Base-by-base conservation (phyloP, 2,888 invertebrate genomes). In the Urechis unicinctus region DNA sequence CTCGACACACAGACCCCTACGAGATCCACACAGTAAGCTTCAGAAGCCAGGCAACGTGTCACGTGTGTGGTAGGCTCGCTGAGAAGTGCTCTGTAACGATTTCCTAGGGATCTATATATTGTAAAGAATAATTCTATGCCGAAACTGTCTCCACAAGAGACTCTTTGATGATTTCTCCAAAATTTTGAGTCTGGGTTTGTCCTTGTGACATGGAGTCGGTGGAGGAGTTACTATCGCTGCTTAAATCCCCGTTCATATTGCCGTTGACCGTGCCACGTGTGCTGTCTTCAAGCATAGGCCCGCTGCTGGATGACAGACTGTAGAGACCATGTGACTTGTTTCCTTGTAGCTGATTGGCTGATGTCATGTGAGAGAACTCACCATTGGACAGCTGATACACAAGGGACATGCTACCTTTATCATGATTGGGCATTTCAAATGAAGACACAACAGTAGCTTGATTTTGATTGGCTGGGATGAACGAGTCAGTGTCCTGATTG, bases 121-220 rank as follows among this genome's bases (percentile, higher is more conserved):
- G 36, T 17, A 36, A 36, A 46, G 22, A 2, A 30, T 21, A 1
- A 17, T 13, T 47, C 22, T 64, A 73, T 17, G 88, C 88, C 69
- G 87, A 88, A 69, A 89, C 90, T 69, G 89, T 90, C 79, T 91
- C 91, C 73, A 91, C 90, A 84, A 91, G 90, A 61, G 89, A 88
- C 80, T 91, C 90, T 79, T 91, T 91, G 67, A 91, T 91, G 69
- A 92, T 88, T 81, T 91, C 91, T 53, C 91, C 91, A 73, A 91
- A 90, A 78, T 91, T 91, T 53, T 47, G 56, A 22, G 55, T 52
- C 6, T 24, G 25, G 9, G 36, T 21, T 26, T 43, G 43, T 6
- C 9, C 36, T 36, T 9, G 9, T 36, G 36, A 36, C 36, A 9
- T 36, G 17, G 36, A 13, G 9, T 36, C 17, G n/a, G n/a, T n/a